Evolutionary conservation across 1,140 invertebrate species (phyloP).

Genomic region (Neomicropteryx cornuta): DNA sequence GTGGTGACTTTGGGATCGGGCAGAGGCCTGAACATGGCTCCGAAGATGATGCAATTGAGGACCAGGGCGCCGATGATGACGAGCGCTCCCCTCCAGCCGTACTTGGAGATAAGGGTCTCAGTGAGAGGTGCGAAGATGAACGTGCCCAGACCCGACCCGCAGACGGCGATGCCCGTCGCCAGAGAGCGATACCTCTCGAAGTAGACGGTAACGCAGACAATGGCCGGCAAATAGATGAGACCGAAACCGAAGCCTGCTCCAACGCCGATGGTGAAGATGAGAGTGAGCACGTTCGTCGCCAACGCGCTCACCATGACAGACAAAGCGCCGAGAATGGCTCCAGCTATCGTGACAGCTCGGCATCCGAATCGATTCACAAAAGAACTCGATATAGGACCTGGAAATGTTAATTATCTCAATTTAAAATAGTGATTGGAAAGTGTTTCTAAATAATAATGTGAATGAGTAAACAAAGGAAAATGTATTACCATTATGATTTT

Average conservation of each 20-base stretch:
- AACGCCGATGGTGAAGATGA: constrained; percentile 83
- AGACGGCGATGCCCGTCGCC: constrained; percentile 86
- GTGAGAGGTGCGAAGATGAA: constrained; percentile 73
- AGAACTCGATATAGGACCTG: constrained; percentile 84
- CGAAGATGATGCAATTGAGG: constrained; percentile 74
- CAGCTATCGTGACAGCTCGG: constrained; percentile 75
- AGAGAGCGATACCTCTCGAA: constrained; percentile 85
- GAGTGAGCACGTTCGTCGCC: constrained; percentile 62
- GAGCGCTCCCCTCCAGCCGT: constrained; percentile 63
- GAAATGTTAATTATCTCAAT: no score
- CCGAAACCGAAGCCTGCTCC: constrained; percentile 87
- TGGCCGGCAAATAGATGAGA: constrained; percentile 88
- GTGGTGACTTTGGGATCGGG: constrained; percentile 29
- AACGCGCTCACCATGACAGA: constrained; percentile 68
- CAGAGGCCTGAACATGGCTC: constrained; percentile 65
- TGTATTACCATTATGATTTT: no score
- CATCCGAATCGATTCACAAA: constrained; percentile 92
- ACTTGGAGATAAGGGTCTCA: constrained; percentile 48
- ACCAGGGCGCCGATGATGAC: constrained; percentile 72
- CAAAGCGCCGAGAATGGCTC: constrained; percentile 63
- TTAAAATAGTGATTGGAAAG: no score
- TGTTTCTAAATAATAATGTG: no score
- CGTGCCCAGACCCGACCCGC: constrained; percentile 83
- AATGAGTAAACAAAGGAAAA: no score
- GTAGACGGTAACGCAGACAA: constrained; percentile 89